phyloP scores from a whole-genome alignment of 2,888 invertebrate genomes.

The Hirtodrosophila cameraria region DNA sequence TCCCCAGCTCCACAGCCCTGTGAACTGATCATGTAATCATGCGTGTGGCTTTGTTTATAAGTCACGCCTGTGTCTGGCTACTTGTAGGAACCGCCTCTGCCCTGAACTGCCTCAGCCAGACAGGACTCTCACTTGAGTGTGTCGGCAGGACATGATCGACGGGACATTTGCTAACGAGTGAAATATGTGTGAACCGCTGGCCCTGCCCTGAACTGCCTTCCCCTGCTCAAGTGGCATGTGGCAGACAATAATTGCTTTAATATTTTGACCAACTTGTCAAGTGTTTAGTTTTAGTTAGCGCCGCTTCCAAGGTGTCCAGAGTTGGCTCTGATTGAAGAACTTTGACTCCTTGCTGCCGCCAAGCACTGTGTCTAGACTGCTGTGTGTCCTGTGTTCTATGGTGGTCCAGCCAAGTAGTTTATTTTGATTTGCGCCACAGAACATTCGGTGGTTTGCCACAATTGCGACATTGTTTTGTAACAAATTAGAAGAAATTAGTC shows the following conservation, averaged over 20 bases:
- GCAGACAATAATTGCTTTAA: slow-evolving; percentile 52
- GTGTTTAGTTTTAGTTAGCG: slow-evolving; percentile 37
- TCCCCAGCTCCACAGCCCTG: too few relatives aligned
- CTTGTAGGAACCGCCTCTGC: slow-evolving; percentile 51
- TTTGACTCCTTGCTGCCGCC: slow-evolving; percentile 25
- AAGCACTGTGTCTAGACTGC: slow-evolving; percentile 55
- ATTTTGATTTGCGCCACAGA: slow-evolving; percentile 70
- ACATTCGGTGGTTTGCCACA: slow-evolving; percentile 35
- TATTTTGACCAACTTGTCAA: slow-evolving; percentile 56
- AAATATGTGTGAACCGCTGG: slow-evolving; percentile 70
- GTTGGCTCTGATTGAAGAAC: slow-evolving; percentile 47
- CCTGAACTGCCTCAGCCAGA: slow-evolving; percentile 41
- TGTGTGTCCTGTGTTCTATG: slow-evolving; percentile 25
- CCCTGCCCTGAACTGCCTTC: background rate
- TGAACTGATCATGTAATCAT: slow-evolving; percentile 65
- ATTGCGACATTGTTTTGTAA: slow-evolving; percentile 44
- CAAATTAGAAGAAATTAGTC: slow-evolving; percentile 24
- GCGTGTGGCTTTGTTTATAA: slow-evolving; percentile 69
- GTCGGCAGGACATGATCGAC: slow-evolving; percentile 47
- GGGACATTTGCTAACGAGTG: slow-evolving; percentile 25
- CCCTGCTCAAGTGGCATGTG: slow-evolving; percentile 50
- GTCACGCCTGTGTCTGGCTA: slow-evolving; percentile 58
- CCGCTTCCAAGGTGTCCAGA: slow-evolving; percentile 13
- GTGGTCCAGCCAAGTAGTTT: slow-evolving; percentile 53
- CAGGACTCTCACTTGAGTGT: slow-evolving; percentile 59